Evolutionary conservation across 2,797 vertebrate genomes (phyloP).

Genomic region (Malurus leucopterus): DNA sequence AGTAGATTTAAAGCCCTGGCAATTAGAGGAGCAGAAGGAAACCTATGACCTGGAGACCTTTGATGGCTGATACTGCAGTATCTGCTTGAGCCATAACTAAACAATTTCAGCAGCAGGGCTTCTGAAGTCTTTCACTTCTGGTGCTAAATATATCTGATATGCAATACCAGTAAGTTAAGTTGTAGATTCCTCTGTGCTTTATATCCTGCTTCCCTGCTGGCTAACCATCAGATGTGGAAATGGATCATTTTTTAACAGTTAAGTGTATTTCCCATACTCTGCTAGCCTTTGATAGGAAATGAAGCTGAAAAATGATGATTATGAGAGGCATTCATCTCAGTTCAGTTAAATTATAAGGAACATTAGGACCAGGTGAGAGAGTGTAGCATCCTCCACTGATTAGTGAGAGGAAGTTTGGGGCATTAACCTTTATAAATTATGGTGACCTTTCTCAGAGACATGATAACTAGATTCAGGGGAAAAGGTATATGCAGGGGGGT

Average conservation of each 20-base stretch:
- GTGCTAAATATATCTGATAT: not conserved
- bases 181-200: not conserved
- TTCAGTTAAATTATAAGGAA: conserved; percentile 6
- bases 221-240: conserved; percentile 14
- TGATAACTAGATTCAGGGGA: not conserved
- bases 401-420: not conserved
- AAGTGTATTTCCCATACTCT: not conserved
- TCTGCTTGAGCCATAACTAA: not conserved
- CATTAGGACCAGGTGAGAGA: conserved; percentile 17
- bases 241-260: conserved; percentile 20
- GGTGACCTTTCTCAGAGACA: not conserved
- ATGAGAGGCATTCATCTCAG: conserved; percentile 37
- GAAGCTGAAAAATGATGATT: conserved; percentile 22
- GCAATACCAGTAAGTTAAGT: not conserved
- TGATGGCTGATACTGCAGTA: not conserved
- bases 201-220: not conserved
- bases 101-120: not conserved
- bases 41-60: not conserved
- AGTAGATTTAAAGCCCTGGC: not conserved
- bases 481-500: not conserved
- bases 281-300: conserved; percentile 26
- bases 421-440: conserved; percentile 36
- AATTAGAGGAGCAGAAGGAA: not conserved
- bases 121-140: conserved; percentile 1
- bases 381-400: conserved; percentile 22